Conservation (phyloP, 2,888 invertebrate genomes). For the Graphium colonna region DNA sequence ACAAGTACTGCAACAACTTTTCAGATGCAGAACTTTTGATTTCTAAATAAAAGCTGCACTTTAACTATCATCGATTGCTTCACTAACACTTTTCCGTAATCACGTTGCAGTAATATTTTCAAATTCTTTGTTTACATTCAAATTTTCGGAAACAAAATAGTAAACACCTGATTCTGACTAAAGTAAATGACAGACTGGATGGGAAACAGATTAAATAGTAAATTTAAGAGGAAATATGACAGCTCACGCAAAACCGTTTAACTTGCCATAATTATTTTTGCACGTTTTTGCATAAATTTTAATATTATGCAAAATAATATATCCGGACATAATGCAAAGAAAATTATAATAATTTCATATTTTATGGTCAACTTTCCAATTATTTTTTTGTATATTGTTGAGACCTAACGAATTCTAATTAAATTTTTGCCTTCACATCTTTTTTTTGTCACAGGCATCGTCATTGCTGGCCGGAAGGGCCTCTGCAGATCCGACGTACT, state of each 20-base stretch:
- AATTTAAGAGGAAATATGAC: conserved; percentile 9
- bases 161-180: not conserved
- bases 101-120: conserved; percentile 1
- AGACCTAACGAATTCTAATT: no score
- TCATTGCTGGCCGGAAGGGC: no score
- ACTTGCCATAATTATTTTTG: not conserved
- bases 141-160: not conserved
- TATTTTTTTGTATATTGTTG: no score
- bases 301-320: not conserved
- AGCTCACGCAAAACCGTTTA: not conserved
- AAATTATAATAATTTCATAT: not conserved
- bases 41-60: conserved; percentile 16
- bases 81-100: not conserved
- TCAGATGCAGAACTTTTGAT: not conserved
- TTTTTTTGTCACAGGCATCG: no score
- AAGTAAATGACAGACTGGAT: conserved; percentile 11
- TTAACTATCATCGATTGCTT: not conserved
- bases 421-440: no score
- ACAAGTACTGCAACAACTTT: conserved; percentile 4
- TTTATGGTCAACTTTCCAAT: not conserved
- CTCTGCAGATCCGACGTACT: no score
- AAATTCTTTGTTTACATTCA: conserved; percentile 14
- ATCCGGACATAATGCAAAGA: no score
- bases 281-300: not conserved
- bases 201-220: conserved; percentile 17